These are phyloP conservation scores for Sciurus vulgaris DNA, from an alignment of 2,797 vertebrate species.

Conservation along the genomic window DNA sequence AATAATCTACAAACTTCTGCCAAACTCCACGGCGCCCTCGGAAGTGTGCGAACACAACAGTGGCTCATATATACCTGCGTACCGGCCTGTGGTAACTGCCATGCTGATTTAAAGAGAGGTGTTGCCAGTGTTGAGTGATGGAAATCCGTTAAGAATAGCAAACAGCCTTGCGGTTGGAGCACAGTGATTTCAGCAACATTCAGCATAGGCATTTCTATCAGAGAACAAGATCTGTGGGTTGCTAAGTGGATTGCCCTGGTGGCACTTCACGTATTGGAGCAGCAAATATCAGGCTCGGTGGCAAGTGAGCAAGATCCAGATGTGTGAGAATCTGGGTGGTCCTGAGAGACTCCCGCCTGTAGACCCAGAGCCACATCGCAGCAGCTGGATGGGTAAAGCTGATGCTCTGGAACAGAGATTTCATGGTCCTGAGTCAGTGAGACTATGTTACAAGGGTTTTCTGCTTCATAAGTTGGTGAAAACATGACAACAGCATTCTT, in stretches of 20 bases:
- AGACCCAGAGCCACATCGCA: neutral
- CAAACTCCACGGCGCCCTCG: rapidly evolving
- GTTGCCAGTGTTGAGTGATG: neutral
- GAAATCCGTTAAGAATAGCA: slow-evolving; percentile 15
- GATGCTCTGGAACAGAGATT: slow-evolving; percentile 41
- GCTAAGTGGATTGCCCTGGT: slow-evolving; percentile 16
- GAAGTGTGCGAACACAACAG: neutral
- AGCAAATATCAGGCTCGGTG: neutral
- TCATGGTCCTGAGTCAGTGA: slow-evolving; percentile 6
- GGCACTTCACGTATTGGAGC: neutral
- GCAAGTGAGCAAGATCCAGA: slow-evolving; percentile 31
- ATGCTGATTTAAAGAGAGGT: slow-evolving; percentile 30
- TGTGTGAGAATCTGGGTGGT: slow-evolving; percentile 59
- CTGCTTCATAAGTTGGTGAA: neutral
- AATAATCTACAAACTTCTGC: neutral
- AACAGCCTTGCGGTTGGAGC: neutral
- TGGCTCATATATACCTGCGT: neutral
- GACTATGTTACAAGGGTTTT: neutral
- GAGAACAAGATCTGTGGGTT: neutral
- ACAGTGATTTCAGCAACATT: neutral
- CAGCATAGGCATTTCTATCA: neutral
- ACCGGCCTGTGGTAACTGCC: neutral
- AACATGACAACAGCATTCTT: neutral
- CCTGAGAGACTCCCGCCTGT: neutral
- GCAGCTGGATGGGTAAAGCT: slow-evolving; percentile 58